Evolutionary conservation across 2,113 vertebrate genomes (phyloP).

Genomic region (Poeciliopsis prolifica): DNA sequence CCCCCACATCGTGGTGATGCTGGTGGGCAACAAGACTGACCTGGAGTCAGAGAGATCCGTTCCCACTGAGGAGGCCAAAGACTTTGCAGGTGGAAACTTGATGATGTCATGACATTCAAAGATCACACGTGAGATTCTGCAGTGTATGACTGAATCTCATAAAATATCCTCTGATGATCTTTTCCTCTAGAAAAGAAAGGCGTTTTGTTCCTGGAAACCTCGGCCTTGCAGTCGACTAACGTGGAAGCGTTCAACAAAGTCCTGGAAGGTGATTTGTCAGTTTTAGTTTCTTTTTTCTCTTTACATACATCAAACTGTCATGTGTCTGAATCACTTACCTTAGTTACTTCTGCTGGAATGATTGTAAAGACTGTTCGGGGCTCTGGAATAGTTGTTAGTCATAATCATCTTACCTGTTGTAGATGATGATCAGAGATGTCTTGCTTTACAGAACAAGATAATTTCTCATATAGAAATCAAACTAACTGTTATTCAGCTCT

Average conservation of each 20-base stretch:
- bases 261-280: conserved; percentile 69
- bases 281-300: background rate
- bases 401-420: background rate
- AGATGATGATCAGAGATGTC: background rate
- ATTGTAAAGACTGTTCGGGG: background rate
- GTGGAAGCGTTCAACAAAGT: conserved; percentile 80
- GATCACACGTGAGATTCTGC: no score
- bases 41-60: conserved; percentile 86
- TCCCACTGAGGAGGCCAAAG: conserved; percentile 85
- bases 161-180: background rate
- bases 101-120: no score
- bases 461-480: no score
- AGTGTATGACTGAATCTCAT: background rate
- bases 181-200: conserved; percentile 69
- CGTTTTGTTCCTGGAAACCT: conserved; percentile 80
- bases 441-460: background rate
- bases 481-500: no score
- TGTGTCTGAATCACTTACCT: background rate
- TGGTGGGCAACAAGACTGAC: conserved; percentile 93
- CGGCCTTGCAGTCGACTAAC: conserved; percentile 80
- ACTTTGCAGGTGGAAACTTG: conserved; percentile 85
- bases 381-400: background rate
- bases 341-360: background rate
- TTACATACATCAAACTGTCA: rapidly evolving
- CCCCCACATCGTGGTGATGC: conserved; percentile 88